These are phyloP conservation scores for Crocuta crocuta DNA, from an alignment of 2,113 vertebrate genomes.

Conservation along the genomic window DNA sequence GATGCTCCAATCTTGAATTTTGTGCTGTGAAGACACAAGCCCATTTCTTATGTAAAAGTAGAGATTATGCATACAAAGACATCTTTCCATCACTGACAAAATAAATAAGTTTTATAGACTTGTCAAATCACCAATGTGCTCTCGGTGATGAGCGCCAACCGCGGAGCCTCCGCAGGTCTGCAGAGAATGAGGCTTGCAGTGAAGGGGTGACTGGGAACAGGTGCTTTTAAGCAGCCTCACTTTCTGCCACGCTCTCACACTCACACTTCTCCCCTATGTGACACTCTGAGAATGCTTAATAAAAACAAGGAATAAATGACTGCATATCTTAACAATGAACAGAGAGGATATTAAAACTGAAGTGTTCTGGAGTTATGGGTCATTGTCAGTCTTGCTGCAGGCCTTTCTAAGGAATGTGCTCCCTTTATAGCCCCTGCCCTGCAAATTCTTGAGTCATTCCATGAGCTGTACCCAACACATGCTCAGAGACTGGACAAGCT, in stretches of 20 bases:
- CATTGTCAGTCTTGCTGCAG: not conserved
- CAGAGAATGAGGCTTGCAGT: not conserved
- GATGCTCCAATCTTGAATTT: not conserved
- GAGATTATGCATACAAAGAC: not conserved
- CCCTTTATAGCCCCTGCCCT: not conserved
- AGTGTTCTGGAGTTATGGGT: not conserved
- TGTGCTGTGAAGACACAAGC: not conserved
- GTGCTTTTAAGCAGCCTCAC: not conserved
- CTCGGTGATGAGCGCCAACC: not conserved
- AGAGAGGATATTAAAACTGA: slow-evolving; percentile 2
- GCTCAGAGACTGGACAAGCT: not conserved
- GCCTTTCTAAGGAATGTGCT: not conserved
- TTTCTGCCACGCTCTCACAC: not conserved
- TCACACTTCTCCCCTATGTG: not conserved
- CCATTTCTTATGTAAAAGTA: not conserved
- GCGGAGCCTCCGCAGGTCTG: too few relatives aligned
- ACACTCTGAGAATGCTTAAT: not conserved
- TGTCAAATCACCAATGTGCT: not conserved
- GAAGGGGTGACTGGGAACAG: not conserved
- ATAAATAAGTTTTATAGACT: not conserved
- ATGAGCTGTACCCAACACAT: not conserved
- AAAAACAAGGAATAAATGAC: not conserved
- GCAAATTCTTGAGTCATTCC: not conserved
- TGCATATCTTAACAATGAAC: not conserved
- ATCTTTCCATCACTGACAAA: not conserved